A percentile compares a stretch with the other conserved stretches of the same genome.
phyloP scores from a whole-genome alignment of 2,113 vertebrate genomes.

The Oryzias curvinotus region DNA sequence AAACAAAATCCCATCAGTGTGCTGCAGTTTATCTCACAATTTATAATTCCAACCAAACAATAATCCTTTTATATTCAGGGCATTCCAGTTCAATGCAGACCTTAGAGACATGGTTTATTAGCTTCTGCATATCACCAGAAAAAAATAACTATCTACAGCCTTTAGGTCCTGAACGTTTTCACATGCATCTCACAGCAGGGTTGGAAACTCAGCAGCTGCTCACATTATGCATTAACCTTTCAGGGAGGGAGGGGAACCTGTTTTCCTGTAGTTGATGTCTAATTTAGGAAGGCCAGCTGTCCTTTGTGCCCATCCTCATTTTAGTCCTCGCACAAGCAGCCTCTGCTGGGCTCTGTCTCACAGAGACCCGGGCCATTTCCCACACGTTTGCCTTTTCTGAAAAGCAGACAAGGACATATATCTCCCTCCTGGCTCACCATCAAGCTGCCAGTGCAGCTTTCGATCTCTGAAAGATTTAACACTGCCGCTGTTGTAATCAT shows the following conservation, averaged over 20 bases:
- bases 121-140: too few relatives aligned
- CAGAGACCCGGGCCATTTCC: slow-evolving; percentile 43
- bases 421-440: slow-evolving; percentile 45
- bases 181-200: background rate
- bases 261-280: slow-evolving; percentile 35
- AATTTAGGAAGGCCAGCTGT: slow-evolving; percentile 19
- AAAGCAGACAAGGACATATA: slow-evolving; percentile 52
- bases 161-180: too few relatives aligned
- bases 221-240: slow-evolving; percentile 2
- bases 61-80: too few relatives aligned
- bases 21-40: too few relatives aligned
- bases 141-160: too few relatives aligned
- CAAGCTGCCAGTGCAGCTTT: slow-evolving; percentile 45
- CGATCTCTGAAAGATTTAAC: slow-evolving; percentile 51
- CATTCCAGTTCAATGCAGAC: too few relatives aligned
- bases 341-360: slow-evolving; percentile 26
- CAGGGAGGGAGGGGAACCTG: slow-evolving; percentile 1
- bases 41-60: too few relatives aligned
- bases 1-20: too few relatives aligned
- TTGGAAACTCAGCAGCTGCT: slow-evolving; percentile 9
- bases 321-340: slow-evolving; percentile 9
- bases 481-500: slow-evolving; percentile 29
- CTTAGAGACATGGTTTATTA: too few relatives aligned
- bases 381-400: slow-evolving; percentile 45
- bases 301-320: slow-evolving; percentile 19